Evolutionary conservation across 2,797 vertebrate genomes (phyloP), one percentile per base, ranked within the genome.

Genomic region (Muscicapa comitata): DNA sequence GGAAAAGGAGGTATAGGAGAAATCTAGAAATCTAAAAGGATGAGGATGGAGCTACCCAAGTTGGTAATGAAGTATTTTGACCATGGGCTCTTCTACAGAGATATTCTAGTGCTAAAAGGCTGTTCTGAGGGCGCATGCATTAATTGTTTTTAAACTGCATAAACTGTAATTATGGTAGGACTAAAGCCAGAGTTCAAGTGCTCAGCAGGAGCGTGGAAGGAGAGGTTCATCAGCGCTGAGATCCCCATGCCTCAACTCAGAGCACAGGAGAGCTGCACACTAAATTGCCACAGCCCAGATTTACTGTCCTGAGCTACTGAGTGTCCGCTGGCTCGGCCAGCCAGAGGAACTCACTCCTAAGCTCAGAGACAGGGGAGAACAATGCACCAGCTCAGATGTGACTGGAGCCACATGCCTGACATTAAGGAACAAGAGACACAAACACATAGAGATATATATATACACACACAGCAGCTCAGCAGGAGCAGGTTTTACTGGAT

Each of bases 101-200:
- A 66, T 68, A 88, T 51, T 74, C 40, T 33, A 67, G 50, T 13
- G 18, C 61, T 79, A 62, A n/a, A 75, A 80, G 50, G 40, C 66
- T 95, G 68, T 89, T 94, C 72, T 37, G 48, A 91, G 42, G 28
- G 40, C 65, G 80, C 43, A 24, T 20, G n/a, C 42, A 93, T 50
- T 76, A 92, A 80, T 48, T 74, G 54, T 6, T 86, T 92, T 79
- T 93, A 93, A 92, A 72, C 42, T 68, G 62, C 80, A 92, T 71
- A 83, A 96, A 83, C 50, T 89, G 58, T 95, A 96, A 96, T 94
- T 96, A 95, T 42, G 87, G 77, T 53, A 85, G 53, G 62, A 95
- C 54, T 92, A 68, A 94, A 88, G 66, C 31, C 70, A 88, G 84
- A 78, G 91, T 66, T 87, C 90, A 88, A 66, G 55, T 10, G 51